Evolutionary conservation across 2,888 invertebrate species (phyloP).

Genomic region (Steinernema hermaphroditum): DNA sequence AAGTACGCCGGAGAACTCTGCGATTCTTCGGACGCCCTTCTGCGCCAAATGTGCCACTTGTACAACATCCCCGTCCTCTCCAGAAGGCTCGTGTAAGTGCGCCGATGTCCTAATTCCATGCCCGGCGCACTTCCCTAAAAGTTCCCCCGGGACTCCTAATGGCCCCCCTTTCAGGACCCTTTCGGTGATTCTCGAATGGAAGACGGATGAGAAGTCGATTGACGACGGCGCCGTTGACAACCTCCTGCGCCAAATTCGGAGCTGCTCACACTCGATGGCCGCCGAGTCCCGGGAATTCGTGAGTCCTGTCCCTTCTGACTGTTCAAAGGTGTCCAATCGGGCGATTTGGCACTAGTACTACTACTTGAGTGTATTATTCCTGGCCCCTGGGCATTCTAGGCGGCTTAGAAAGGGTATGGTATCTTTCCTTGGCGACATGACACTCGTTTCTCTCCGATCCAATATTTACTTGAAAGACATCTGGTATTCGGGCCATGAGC

Average conservation of each 20-base stretch:
- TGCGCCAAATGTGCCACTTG: constrained; percentile 17
- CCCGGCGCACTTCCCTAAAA: neutral
- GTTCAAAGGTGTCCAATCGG: too few relatives aligned
- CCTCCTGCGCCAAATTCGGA: neutral
- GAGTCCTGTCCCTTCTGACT: too few relatives aligned
- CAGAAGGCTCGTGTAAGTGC: neutral
- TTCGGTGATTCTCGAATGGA: constrained; percentile 18
- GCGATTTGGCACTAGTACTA: too few relatives aligned
- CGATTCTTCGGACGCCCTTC: constrained; percentile 23
- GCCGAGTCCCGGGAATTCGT: neutral
- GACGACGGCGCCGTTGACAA: constrained; percentile 18
- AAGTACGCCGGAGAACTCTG: constrained; percentile 24
- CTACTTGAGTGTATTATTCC: too few relatives aligned
- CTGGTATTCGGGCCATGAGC: too few relatives aligned
- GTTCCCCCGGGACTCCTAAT: too few relatives aligned
- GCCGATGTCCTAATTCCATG: too few relatives aligned
- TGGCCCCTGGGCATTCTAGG: too few relatives aligned
- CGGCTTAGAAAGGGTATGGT: too few relatives aligned
- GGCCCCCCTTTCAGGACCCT: neutral
- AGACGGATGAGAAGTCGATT: constrained; percentile 14
- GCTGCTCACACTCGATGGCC: constrained; percentile 9
- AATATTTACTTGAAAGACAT: too few relatives aligned
- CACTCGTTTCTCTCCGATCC: too few relatives aligned
- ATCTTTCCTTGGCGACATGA: too few relatives aligned
- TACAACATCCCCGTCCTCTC: constrained; percentile 18